phyloP scores from a whole-genome alignment of 2,888 invertebrate species.

The Plusia festucae region DNA sequence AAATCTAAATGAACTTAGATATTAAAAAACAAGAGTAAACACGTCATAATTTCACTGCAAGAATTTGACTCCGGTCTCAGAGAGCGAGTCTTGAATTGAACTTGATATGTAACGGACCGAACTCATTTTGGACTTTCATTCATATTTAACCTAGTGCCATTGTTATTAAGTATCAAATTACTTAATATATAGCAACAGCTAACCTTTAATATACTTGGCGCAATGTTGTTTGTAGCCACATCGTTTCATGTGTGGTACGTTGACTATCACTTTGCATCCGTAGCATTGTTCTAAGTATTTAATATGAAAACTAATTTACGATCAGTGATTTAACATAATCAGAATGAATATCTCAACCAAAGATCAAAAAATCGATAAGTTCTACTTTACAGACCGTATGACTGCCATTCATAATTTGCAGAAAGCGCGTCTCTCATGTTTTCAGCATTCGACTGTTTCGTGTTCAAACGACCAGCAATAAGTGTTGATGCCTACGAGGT shows the following conservation, averaged over 20 bases:
- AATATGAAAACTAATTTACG: no score
- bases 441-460: not conserved
- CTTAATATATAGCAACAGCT: not conserved
- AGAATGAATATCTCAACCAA: no score
- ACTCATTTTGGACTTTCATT: not conserved
- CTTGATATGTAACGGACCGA: not conserved
- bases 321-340: no score
- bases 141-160: not conserved
- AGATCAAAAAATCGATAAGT: no score
- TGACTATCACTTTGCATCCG: no score
- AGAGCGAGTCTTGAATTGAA: not conserved
- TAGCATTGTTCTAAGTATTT: no score
- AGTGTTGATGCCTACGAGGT: not conserved
- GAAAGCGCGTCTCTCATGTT: not conserved
- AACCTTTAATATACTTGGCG: not conserved
- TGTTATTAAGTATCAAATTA: not conserved
- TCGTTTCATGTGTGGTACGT: no score
- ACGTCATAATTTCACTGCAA: not conserved
- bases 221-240: no score
- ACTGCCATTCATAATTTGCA: no score
- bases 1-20: not conserved
- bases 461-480: not conserved
- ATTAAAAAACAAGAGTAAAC: not conserved
- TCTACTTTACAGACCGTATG: no score
- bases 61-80: not conserved